phyloP scores from a whole-genome alignment of 2,113 vertebrate species.

The Sclerurus mexicanus region DNA sequence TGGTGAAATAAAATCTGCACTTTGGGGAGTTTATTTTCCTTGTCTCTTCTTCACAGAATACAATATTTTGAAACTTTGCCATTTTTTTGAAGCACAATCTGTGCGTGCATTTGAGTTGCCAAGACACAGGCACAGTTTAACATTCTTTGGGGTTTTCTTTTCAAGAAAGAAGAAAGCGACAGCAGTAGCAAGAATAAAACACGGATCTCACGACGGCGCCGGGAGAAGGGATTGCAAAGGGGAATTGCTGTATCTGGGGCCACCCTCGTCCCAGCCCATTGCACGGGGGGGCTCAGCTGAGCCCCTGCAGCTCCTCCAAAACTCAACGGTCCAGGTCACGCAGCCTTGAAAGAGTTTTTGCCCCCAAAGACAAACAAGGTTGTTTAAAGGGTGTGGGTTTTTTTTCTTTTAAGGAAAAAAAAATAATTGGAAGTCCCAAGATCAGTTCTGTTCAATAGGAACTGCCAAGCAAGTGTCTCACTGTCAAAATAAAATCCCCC shows the following conservation, averaged over 20 bases:
- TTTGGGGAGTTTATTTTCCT: slow-evolving; percentile 64
- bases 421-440: not conserved
- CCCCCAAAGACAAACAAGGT: not conserved
- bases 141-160: slow-evolving; percentile 42
- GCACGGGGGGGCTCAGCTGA: not conserved
- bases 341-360: not conserved
- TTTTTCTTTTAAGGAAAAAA: not conserved
- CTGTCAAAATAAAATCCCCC: slow-evolving; percentile 17
- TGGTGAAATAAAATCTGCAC: slow-evolving; percentile 21
- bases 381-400: not conserved
- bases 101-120: not conserved
- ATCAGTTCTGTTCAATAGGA: not conserved
- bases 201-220: fast-evolving
- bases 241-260: not conserved
- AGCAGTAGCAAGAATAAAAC: not conserved
- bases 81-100: slow-evolving; percentile 61
- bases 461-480: not conserved
- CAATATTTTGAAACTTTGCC: slow-evolving; percentile 65
- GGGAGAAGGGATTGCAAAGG: not conserved
- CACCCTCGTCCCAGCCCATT: fast-evolving
- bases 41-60: slow-evolving; percentile 42
- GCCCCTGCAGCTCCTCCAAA: not conserved
- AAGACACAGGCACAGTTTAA: slow-evolving; percentile 21
- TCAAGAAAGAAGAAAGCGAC: not conserved
- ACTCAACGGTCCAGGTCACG: not conserved